Evolutionary conservation across 2,113 vertebrate species (phyloP).

Genomic region (Tetraodon nigroviridis): DNA sequence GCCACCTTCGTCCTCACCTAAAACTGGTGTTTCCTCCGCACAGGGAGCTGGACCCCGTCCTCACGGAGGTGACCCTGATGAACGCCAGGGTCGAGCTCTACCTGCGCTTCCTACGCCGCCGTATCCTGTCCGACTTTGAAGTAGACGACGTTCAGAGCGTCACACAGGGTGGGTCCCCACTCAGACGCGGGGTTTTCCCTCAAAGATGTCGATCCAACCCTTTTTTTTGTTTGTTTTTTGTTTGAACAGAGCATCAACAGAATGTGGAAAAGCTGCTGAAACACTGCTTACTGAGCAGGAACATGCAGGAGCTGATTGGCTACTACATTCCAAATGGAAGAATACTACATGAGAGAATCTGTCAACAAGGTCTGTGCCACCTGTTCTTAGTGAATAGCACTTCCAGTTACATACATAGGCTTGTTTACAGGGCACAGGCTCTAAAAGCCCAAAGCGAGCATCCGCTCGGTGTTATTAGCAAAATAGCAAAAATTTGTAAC

Average conservation of each 20-base stretch:
- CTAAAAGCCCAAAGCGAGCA: too few species aligned
- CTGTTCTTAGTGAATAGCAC: too few species aligned
- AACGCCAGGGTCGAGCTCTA: conserved; percentile 94
- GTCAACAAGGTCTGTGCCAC: conserved; percentile 87
- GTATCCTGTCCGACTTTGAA: conserved; percentile 89
- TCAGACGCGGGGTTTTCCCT: not conserved
- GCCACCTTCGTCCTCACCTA: not conserved
- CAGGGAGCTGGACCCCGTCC: conserved; percentile 91
- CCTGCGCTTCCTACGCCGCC: conserved; percentile 87
- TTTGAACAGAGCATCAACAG: conserved; percentile 85
- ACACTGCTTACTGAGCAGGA: conserved; percentile 86
- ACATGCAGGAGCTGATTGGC: conserved; percentile 96
- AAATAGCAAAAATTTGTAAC: not conserved
- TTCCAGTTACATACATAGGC: not conserved
- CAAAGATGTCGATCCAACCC: not conserved
- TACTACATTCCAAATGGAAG: conserved; percentile 97
- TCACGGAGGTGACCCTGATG: conserved; percentile 96
- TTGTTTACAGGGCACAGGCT: not conserved
- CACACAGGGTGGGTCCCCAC: conserved; percentile 78
- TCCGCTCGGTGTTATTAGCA: too few species aligned
- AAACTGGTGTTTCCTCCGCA: conserved; percentile 9
- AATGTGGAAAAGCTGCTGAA: conserved; percentile 89
- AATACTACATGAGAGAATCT: conserved; percentile 97
- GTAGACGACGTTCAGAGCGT: conserved; percentile 88
- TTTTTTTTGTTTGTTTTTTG: not conserved